Percentiles rank a stretch among this genome's conserved stretches.
These are phyloP conservation scores for Xenus cinereus DNA, from an alignment of 2,113 vertebrate genomes.

Conservation along the genomic window DNA sequence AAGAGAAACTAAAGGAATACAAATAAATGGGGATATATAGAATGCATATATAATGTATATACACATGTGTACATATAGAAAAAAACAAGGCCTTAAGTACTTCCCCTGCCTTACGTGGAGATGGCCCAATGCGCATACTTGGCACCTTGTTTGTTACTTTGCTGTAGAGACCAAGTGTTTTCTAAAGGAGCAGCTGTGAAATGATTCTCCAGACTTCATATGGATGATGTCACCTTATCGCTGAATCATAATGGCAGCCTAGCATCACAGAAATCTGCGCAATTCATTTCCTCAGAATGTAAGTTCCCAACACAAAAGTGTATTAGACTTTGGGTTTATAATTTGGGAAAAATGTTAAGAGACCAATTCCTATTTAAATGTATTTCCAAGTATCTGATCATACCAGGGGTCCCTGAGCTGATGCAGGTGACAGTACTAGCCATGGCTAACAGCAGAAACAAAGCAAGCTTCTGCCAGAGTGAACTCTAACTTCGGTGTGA, in stretches of 20 bases:
- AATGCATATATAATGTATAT: background rate
- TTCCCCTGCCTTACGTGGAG: background rate
- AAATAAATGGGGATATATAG: background rate
- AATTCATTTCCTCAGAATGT: background rate
- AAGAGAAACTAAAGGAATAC: background rate
- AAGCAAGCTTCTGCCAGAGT: background rate
- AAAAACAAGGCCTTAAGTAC: background rate
- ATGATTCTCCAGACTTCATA: background rate
- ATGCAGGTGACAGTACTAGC: background rate
- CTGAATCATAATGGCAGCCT: background rate
- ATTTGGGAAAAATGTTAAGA: background rate
- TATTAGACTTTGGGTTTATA: background rate
- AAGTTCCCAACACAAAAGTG: background rate
- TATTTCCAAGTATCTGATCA: background rate
- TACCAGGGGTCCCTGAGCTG: background rate
- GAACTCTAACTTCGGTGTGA: background rate
- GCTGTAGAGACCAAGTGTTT: background rate
- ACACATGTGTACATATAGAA: accelerated
- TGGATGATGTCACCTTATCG: background rate
- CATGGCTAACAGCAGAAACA: background rate
- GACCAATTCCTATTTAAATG: background rate
- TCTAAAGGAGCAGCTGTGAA: background rate
- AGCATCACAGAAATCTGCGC: background rate
- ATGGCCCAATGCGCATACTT: background rate
- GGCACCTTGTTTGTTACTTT: background rate